These are phyloP conservation scores for Manduca sexta DNA, from an alignment of 1,140 invertebrate genomes.

Conservation along the genomic window DNA sequence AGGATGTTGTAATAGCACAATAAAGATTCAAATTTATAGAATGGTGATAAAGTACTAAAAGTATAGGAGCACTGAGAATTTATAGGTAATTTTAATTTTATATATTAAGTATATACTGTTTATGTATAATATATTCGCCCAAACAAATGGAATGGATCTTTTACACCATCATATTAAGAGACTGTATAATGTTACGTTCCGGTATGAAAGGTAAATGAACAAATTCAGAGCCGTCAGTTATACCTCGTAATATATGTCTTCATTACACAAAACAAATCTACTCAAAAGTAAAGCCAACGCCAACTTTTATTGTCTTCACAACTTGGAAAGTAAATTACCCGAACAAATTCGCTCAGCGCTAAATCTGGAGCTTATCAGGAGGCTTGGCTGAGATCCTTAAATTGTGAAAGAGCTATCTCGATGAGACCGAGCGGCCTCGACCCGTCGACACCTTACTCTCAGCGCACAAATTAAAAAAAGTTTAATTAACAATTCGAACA, in stretches of 20 bases:
- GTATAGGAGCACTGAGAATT: no score
- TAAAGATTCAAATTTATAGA: no score
- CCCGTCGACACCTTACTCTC: slow-evolving; percentile 54
- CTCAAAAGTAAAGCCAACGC: slow-evolving; percentile 45
- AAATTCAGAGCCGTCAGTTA: background rate
- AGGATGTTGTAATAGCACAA: no score
- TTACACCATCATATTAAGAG: no score
- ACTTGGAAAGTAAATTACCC: slow-evolving; percentile 66
- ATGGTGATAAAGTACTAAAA: no score
- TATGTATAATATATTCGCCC: no score
- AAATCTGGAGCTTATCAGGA: slow-evolving; percentile 67
- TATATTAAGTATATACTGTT: no score
- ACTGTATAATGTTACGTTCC: no score
- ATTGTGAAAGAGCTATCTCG: slow-evolving; percentile 63
- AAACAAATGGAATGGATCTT: no score
- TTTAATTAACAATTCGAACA: slow-evolving; percentile 50
- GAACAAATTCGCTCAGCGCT: slow-evolving; percentile 66
- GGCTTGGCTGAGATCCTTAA: slow-evolving; percentile 54
- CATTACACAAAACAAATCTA: slow-evolving; percentile 55
- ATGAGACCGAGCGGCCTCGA: slow-evolving; percentile 46
- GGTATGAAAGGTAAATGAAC: no score
- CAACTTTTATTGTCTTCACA: slow-evolving; percentile 67
- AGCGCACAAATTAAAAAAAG: slow-evolving; percentile 55
- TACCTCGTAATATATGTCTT: slow-evolving; percentile 52
- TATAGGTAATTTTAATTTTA: no score